A percentile compares a stretch with the other conserved stretches of the same genome.
These are phyloP conservation scores for Parascotia fuliginaria DNA, from an alignment of 2,888 invertebrate genomes.

Conservation along the genomic window DNA sequence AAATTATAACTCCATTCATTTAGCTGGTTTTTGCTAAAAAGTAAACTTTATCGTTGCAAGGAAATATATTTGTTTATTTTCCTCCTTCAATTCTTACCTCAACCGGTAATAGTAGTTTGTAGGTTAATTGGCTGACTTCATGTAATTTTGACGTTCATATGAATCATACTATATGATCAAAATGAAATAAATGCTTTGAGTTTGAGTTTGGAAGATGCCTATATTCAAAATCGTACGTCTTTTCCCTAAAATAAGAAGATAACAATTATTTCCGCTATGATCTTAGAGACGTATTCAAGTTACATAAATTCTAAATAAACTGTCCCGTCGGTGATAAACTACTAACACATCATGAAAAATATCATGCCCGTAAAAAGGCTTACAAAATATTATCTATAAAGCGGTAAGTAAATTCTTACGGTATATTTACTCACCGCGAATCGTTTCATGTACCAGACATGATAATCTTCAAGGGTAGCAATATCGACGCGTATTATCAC, in stretches of 20 bases:
- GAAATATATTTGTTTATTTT: neutral
- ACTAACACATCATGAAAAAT: neutral
- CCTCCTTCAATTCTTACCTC: neutral
- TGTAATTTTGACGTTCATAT: no score
- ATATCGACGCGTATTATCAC: conserved; percentile 62
- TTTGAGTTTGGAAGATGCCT: no score
- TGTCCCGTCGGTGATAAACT: neutral
- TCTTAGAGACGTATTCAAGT: neutral
- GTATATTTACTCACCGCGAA: conserved; percentile 35
- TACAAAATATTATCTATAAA: conserved; percentile 20
- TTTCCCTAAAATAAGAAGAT: no score
- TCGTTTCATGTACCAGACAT: conserved; percentile 51
- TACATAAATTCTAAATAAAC: neutral
- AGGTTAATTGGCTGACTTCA: no score
- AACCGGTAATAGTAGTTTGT: no score
- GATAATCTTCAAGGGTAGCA: conserved; percentile 62
- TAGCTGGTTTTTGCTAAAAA: no score
- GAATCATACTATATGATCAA: no score
- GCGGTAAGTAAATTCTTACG: conserved; percentile 13
- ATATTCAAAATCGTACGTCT: no score
- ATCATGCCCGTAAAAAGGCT: conserved; percentile 1
- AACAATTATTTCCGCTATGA: no score
- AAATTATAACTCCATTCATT: no score
- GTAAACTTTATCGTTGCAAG: neutral
- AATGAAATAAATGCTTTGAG: no score